Evolutionary conservation across 2,113 vertebrate genomes (phyloP).

Genomic region (Sterrhoptilus dennistouni): DNA sequence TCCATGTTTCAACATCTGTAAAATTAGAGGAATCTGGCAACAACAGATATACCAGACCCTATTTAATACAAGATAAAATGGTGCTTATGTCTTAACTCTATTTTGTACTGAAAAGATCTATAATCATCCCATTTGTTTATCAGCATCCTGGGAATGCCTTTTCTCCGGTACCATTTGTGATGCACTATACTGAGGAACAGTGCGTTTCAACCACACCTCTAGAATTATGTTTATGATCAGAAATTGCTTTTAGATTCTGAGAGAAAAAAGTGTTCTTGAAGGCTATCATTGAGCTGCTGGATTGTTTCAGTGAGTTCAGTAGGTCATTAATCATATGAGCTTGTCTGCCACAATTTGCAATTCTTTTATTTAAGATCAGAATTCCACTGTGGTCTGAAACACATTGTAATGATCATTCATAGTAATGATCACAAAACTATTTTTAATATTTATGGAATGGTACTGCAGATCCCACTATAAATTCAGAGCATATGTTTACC

Average conservation of each 20-base stretch:
- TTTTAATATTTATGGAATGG: slow-evolving; percentile 74
- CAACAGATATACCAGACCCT: not conserved
- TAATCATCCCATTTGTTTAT: not conserved
- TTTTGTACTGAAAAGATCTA: not conserved
- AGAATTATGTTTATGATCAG: not conserved
- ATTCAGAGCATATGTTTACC: slow-evolving; percentile 75
- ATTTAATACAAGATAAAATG: not conserved
- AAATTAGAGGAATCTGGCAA: not conserved
- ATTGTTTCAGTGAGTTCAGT: not conserved
- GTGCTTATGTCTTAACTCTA: not conserved
- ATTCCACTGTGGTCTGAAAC: slow-evolving; percentile 51
- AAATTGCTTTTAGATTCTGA: not conserved
- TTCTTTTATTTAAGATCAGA: slow-evolving; percentile 33
- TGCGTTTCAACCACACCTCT: not conserved
- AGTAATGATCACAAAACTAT: slow-evolving; percentile 69
- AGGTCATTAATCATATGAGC: not conserved
- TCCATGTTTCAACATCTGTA: not conserved
- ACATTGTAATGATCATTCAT: slow-evolving; percentile 24
- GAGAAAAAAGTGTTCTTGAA: not conserved
- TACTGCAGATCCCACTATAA: slow-evolving; percentile 62
- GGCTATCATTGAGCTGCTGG: not conserved
- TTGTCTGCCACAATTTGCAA: slow-evolving; percentile 11
- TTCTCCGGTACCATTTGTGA: not conserved
- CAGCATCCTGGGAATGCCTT: not conserved
- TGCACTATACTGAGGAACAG: not conserved